Percentiles rank a stretch among this genome's conserved stretches.
phyloP scores from a whole-genome alignment of 2,113 vertebrate species.

The Rostratula benghalensis region DNA sequence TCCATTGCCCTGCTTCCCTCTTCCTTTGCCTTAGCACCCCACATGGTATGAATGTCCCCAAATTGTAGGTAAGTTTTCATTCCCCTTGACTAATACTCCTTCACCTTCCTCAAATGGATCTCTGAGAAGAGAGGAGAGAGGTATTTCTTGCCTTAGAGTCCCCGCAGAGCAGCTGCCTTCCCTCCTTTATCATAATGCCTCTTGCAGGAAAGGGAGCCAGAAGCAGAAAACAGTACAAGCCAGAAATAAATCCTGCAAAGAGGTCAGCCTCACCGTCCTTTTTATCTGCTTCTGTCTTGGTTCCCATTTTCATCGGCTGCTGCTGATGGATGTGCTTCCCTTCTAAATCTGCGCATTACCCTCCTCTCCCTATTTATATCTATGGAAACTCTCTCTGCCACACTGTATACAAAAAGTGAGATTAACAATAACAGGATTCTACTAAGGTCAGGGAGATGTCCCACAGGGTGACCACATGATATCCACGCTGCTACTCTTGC shows the following conservation, averaged over 20 bases:
- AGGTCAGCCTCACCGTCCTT: not conserved
- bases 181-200: not conserved
- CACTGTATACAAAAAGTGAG: not conserved
- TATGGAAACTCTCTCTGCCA: not conserved
- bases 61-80: not conserved
- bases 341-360: not conserved
- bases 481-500: not conserved
- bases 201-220: not conserved
- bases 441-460: not conserved
- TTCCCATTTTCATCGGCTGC: not conserved
- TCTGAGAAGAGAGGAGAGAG: not conserved
- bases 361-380: not conserved
- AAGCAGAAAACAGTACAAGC: not conserved
- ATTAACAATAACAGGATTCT: conserved; percentile 17
- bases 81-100: not conserved
- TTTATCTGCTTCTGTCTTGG: conserved; percentile 23
- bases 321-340: not conserved
- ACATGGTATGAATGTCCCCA: not conserved
- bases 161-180: not conserved
- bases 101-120: not conserved
- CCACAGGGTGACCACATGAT: not conserved
- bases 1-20: not conserved
- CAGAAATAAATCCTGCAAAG: conserved; percentile 23
- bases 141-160: not conserved
- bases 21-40: not conserved